phyloP scores from a whole-genome alignment of 2,888 invertebrate species.

The Drosophila conformis region DNA sequence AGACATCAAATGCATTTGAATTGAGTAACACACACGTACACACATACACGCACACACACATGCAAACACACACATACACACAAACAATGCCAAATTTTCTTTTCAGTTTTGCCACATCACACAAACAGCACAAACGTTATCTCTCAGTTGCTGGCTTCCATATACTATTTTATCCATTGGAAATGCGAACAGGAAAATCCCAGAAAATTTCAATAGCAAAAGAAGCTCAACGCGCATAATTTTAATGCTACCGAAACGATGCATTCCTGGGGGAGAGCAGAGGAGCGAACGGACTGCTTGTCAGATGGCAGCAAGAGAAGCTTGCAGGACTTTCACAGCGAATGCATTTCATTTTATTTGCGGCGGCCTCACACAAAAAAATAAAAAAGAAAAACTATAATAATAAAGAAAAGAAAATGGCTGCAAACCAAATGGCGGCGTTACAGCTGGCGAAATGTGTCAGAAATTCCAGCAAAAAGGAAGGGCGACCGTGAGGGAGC shows the following conservation, averaged over 20 bases:
- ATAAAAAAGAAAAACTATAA: background rate
- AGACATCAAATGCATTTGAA: slow-evolving; percentile 38
- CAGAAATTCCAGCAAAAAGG: slow-evolving; percentile 35
- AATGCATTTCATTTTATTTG: slow-evolving; percentile 71
- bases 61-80: background rate
- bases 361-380: slow-evolving; percentile 23
- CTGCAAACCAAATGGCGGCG: slow-evolving; percentile 64
- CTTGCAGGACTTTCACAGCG: slow-evolving; percentile 29
- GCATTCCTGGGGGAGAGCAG: slow-evolving; percentile 6
- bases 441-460: slow-evolving; percentile 62
- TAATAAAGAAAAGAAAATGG: slow-evolving; percentile 18
- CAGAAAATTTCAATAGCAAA: slow-evolving; percentile 68
- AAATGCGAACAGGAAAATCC: slow-evolving; percentile 51
- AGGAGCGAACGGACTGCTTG: background rate
- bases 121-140: slow-evolving; percentile 38
- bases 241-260: slow-evolving; percentile 24
- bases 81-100: slow-evolving; percentile 18
- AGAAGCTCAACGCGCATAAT: slow-evolving; percentile 71
- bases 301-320: slow-evolving; percentile 3
- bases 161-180: slow-evolving; percentile 33
- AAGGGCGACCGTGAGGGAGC: slow-evolving; percentile 10
- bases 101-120: slow-evolving; percentile 38
- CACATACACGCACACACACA: background rate
- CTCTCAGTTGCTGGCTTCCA: slow-evolving; percentile 6
- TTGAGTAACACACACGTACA: slow-evolving; percentile 10